Evolutionary conservation across 2,888 invertebrate species (phyloP).

Genomic region (Microctonus aethiopoides): DNA sequence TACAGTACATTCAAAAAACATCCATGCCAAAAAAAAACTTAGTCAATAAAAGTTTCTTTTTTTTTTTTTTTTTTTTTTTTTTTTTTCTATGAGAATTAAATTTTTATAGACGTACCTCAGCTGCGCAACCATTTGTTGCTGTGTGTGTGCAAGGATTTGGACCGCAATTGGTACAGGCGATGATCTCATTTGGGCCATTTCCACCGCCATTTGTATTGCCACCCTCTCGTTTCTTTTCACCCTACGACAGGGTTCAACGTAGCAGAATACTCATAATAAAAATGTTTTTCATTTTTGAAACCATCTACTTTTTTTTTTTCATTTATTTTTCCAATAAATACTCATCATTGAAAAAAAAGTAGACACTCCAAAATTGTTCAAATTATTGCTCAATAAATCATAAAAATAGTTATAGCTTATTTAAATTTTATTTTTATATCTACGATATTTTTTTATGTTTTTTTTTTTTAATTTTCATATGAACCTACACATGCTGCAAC

Average conservation of each 20-base stretch:
- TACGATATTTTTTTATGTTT: too few species aligned
- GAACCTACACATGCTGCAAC: not conserved
- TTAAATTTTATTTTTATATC: too few species aligned
- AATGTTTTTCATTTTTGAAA: slow-evolving; percentile 22
- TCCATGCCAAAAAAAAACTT: slow-evolving; percentile 11
- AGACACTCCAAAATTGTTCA: too few species aligned
- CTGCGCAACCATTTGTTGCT: slow-evolving; percentile 86
- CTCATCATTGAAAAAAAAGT: too few species aligned
- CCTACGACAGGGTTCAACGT: slow-evolving; percentile 72
- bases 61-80: too few species aligned
- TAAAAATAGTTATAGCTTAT: too few species aligned
- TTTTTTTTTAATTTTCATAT: too few species aligned
- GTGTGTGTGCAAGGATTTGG: slow-evolving; percentile 88
- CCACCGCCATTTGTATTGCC: slow-evolving; percentile 49
- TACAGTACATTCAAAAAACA: slow-evolving; percentile 4
- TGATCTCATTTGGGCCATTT: slow-evolving; percentile 82
- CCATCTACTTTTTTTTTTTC: slow-evolving; percentile 11
- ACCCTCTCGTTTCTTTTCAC: slow-evolving; percentile 86
- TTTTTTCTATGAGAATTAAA: not conserved
- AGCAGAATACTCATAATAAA: slow-evolving; percentile 57
- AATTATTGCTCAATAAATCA: too few species aligned
- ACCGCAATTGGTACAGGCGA: slow-evolving; percentile 85
- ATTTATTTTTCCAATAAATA: not conserved
- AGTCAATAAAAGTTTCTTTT: not conserved
- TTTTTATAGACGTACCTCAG: slow-evolving; percentile 75